Conservation (phyloP, 2,113 vertebrate species). For the Eudyptes chrysolophus region DNA sequence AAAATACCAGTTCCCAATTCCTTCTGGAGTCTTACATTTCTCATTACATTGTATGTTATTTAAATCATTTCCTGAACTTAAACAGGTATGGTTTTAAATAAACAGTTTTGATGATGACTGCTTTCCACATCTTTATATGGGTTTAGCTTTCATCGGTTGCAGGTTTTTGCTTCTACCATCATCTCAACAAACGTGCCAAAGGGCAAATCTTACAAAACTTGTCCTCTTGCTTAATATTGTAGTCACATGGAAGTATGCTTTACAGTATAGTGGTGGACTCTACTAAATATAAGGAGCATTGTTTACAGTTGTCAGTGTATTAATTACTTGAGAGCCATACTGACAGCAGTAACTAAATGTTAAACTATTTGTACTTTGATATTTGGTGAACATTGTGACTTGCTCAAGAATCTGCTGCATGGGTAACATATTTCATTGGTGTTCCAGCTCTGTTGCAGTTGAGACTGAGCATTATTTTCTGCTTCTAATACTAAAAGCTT, state of each 20-base stretch:
- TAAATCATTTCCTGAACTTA: background rate
- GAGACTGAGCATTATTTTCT: background rate
- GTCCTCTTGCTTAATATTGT: background rate
- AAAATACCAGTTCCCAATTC: background rate
- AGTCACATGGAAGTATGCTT: background rate
- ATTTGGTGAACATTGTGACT: background rate
- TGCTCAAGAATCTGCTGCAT: background rate
- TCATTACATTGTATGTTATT: background rate
- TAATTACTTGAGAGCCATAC: background rate
- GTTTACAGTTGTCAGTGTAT: background rate
- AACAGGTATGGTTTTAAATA: background rate
- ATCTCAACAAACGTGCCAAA: background rate
- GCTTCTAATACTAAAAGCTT: background rate
- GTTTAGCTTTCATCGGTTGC: background rate
- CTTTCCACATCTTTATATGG: background rate
- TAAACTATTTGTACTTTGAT: background rate
- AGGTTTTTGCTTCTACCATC: background rate
- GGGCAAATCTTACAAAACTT: background rate
- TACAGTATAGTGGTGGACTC: background rate
- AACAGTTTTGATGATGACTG: background rate
- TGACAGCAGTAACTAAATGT: background rate
- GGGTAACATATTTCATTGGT: background rate
- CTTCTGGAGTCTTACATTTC: background rate
- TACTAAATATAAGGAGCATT: background rate
- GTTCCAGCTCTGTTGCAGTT: background rate